Percentiles rank a stretch among this genome's conserved stretches.
phyloP scores from a whole-genome alignment of 2,113 vertebrate species.

The Peromyscus polionotus region DNA sequence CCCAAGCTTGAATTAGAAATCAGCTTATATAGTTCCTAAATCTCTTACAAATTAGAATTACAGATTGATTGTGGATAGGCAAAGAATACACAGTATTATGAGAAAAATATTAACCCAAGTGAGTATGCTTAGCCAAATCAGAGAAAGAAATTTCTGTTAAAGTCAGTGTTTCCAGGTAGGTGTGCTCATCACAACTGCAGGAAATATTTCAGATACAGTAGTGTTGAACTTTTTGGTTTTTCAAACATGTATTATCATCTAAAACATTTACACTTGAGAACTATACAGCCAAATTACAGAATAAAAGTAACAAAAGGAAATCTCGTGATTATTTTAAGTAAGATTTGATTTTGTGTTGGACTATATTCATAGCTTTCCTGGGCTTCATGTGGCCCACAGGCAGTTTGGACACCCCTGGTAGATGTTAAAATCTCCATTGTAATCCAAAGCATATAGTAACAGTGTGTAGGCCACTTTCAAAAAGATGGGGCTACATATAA shows the following conservation, averaged over 20 bases:
- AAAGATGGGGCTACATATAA: not conserved
- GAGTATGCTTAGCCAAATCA: not conserved
- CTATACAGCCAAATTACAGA: not conserved
- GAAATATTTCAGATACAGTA: not conserved
- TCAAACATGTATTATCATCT: not conserved
- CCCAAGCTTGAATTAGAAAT: slow-evolving; percentile 40
- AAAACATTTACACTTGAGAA: not conserved
- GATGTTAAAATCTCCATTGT: slow-evolving; percentile 23
- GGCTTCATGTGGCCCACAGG: not conserved
- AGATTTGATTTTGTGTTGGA: not conserved
- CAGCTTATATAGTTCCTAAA: not conserved
- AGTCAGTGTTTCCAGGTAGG: not conserved
- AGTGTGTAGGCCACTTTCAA: not conserved
- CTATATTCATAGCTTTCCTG: not conserved
- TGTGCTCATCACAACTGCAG: not conserved
- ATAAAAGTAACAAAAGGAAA: not conserved
- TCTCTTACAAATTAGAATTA: slow-evolving; percentile 31
- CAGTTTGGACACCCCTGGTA: not conserved
- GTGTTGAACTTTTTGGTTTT: not conserved
- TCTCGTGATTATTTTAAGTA: not conserved
- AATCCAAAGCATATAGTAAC: not conserved
- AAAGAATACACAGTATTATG: not conserved
- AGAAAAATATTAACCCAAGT: not conserved
- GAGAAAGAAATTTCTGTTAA: not conserved
- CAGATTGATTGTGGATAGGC: slow-evolving; percentile 31